These are phyloP conservation scores for Riparia riparia DNA, from an alignment of 2,113 vertebrate species.

Conservation along the genomic window DNA sequence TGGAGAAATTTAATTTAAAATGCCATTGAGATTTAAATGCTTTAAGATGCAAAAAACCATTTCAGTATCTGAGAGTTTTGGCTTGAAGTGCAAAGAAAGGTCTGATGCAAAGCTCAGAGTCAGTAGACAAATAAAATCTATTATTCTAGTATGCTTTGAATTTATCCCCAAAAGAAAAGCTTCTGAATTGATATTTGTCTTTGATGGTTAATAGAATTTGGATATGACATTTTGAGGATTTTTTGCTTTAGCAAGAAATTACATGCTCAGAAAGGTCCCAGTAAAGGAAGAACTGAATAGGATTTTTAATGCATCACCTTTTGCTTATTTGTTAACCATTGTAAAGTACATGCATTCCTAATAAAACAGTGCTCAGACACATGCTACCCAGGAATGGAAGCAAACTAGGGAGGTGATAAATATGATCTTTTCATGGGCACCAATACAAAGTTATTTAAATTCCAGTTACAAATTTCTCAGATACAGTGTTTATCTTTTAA, in stretches of 20 bases:
- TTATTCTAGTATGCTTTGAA: neutral
- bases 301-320: constrained; percentile 47
- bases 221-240: neutral
- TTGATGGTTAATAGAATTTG: neutral
- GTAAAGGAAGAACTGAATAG: constrained; percentile 15
- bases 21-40: neutral
- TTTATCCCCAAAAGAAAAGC: neutral
- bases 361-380: constrained; percentile 20
- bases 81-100: neutral
- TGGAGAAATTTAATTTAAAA: neutral
- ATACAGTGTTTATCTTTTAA: constrained; percentile 6
- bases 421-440: neutral
- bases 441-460: constrained; percentile 38
- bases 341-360: constrained; percentile 8
- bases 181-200: neutral
- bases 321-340: constrained; percentile 49
- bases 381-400: constrained; percentile 27
- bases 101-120: neutral
- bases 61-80: neutral
- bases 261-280: neutral
- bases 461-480: constrained; percentile 1
- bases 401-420: constrained; percentile 34
- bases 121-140: neutral
- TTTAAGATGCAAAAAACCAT: neutral
- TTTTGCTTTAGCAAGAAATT: neutral